Conservation (phyloP, 2,797 vertebrate species). For the Centropyge bicolor region DNA sequence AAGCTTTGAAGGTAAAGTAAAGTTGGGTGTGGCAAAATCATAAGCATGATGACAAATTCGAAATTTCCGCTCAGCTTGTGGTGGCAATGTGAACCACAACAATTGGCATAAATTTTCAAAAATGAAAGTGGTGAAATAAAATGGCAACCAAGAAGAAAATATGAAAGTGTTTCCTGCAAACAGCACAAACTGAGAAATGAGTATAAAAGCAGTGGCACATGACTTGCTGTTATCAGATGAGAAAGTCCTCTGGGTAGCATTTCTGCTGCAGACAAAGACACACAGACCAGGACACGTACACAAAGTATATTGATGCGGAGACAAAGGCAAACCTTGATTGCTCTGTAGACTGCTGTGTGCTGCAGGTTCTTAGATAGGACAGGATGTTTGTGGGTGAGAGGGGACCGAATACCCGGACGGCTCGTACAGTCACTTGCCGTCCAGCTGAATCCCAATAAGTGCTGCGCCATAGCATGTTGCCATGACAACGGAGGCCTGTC, state of each 20-base stretch:
- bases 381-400: slow-evolving; percentile 62
- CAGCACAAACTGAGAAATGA: slow-evolving; percentile 43
- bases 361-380: slow-evolving; percentile 65
- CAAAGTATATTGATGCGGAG: slow-evolving; percentile 47
- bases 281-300: slow-evolving; percentile 45
- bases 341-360: slow-evolving; percentile 53
- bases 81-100: slow-evolving; percentile 52
- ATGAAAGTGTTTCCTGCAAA: slow-evolving; percentile 44
- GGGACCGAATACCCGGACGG: slow-evolving; percentile 71
- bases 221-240: slow-evolving; percentile 49
- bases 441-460: slow-evolving; percentile 90
- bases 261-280: slow-evolving; percentile 75
- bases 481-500: slow-evolving; percentile 94
- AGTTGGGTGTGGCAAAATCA: slow-evolving; percentile 81
- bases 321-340: slow-evolving; percentile 66
- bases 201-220: slow-evolving; percentile 35
- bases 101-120: slow-evolving; percentile 51
- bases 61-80: slow-evolving; percentile 76
- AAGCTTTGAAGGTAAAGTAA: slow-evolving; percentile 64
- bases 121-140: slow-evolving; percentile 48
- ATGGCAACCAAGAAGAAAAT: slow-evolving; percentile 16
- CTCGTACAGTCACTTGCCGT: slow-evolving; percentile 86
- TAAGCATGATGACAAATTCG: slow-evolving; percentile 58
- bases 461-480: slow-evolving; percentile 97
- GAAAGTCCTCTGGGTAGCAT: slow-evolving; percentile 66